Percentiles rank a stretch among this genome's conserved stretches.
Conservation (phyloP, 35 echinoderm and acorn worm genomes). For the Ptychodera flava region DNA sequence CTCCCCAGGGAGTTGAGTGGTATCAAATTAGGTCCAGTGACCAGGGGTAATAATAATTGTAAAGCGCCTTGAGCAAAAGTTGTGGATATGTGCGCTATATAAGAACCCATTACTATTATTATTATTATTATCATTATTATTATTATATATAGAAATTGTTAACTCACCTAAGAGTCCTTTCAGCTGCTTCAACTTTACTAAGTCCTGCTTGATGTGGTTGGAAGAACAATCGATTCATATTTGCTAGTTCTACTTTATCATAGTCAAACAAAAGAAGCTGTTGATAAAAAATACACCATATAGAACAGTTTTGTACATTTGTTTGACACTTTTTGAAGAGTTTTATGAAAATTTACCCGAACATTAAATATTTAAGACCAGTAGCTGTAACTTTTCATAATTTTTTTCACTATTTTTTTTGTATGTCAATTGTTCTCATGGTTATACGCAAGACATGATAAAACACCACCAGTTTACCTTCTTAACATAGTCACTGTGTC, state of each 20-base stretch:
- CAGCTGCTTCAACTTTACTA: conserved; percentile 97
- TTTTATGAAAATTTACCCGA: too few relatives aligned
- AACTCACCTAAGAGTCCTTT: conserved; percentile 77
- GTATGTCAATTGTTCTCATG: background rate
- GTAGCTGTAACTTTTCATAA: too few relatives aligned
- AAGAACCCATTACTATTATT: too few relatives aligned
- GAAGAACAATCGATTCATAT: conserved; percentile 98
- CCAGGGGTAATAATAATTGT: too few relatives aligned
- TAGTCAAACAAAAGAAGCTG: conserved; percentile 92
- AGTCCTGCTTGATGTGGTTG: conserved; percentile 95
- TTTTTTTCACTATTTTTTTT: background rate
- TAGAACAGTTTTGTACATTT: conserved; percentile 5
- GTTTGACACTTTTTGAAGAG: background rate
- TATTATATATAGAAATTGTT: too few relatives aligned
- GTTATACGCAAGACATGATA: background rate
- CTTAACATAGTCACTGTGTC: too few relatives aligned
- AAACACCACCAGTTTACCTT: background rate
- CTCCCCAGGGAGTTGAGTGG: too few relatives aligned
- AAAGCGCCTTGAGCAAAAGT: too few relatives aligned
- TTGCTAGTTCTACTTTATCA: conserved; percentile 94
- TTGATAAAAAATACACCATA: background rate
- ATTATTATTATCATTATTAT: too few relatives aligned
- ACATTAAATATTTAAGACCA: too few relatives aligned
- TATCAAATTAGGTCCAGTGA: too few relatives aligned
- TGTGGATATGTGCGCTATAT: too few relatives aligned